These are phyloP conservation scores for Coregonus clupeaformis DNA, from an alignment of 2,113 vertebrate genomes.

Conservation along the genomic window DNA sequence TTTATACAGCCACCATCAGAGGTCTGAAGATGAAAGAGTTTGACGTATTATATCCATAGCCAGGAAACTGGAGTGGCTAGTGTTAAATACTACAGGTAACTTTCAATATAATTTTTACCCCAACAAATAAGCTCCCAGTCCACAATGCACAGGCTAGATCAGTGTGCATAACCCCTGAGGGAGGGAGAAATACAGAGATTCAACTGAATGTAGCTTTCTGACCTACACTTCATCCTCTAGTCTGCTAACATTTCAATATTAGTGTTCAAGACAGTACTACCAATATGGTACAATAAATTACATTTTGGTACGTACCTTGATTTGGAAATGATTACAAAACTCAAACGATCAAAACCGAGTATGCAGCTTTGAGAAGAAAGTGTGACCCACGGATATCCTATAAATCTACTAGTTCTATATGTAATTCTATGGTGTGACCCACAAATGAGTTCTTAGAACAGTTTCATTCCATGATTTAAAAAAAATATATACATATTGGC, in stretches of 20 bases:
- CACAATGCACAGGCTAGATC: neutral
- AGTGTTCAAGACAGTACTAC: neutral
- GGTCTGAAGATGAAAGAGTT: neutral
- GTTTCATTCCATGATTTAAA: conserved; percentile 27
- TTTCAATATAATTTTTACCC: neutral
- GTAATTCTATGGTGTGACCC: neutral
- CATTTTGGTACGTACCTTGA: neutral
- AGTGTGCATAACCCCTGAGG: neutral
- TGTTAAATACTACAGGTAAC: neutral
- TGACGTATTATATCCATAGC: neutral
- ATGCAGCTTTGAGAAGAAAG: conserved; percentile 13
- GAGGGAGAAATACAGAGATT: neutral
- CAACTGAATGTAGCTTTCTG: neutral
- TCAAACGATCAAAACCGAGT: neutral
- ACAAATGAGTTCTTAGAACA: conserved; percentile 34
- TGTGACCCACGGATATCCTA: conserved; percentile 12
- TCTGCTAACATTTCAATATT: neutral
- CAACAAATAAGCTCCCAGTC: neutral
- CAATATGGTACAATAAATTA: neutral
- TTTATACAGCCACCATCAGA: neutral
- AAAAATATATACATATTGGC: conserved; percentile 41
- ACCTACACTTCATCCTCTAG: neutral
- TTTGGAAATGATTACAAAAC: neutral
- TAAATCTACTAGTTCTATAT: no score
- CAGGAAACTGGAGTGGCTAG: neutral